Evolutionary conservation across 64 coral and sea anemone species (phyloP), one percentile per base, ranked within the genome.

Genomic region (Pocillopora damicornis): DNA sequence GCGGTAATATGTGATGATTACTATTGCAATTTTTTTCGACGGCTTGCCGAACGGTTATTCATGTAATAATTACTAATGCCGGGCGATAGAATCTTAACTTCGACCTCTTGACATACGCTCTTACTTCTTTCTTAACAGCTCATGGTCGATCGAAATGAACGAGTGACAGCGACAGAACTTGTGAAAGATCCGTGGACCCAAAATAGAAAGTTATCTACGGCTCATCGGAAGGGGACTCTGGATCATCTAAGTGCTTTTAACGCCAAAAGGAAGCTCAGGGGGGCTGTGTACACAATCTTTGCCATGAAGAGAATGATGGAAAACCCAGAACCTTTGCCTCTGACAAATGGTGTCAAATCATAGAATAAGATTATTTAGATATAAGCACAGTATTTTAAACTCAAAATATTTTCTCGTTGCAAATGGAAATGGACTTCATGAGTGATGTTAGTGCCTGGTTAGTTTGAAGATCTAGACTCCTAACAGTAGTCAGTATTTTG

Each of bases 241-340:
- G 92, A 94, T 25, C 78, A 90, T 36, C 86, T 94, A 16, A 75
- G 66, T 60, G 58, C 76, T 22, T 94, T 94, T 57, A 94, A 94
- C 76, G 93, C 89, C 15, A 95, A 90, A 56, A 88, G 93, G 51
- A 95, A 95, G 78, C 25, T 87, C 14, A 79, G 89, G 65, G 92
- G 88, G n/a, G 83, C 88, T 17, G 92, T 94, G 17, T 90, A 89
- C 59, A 90, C 92, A 15, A 89, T 94, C 51, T 89, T 94, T 61
- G 92, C 88, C 51, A 81, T 94, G 83, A 90, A 86, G 15, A 69
- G 88, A 76, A 78, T 94, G 76, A 85, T 85, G 81, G 81, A 85
- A 57, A 85, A 85, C 38, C 81, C 81, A 72, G 81, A 85, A 45
- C 37, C 81, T 85, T 45, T n/a, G 37, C 15, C 81, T 73, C 45